Conservation (phyloP, 1,140 invertebrate species). For the Teleopsis dalmanni region DNA sequence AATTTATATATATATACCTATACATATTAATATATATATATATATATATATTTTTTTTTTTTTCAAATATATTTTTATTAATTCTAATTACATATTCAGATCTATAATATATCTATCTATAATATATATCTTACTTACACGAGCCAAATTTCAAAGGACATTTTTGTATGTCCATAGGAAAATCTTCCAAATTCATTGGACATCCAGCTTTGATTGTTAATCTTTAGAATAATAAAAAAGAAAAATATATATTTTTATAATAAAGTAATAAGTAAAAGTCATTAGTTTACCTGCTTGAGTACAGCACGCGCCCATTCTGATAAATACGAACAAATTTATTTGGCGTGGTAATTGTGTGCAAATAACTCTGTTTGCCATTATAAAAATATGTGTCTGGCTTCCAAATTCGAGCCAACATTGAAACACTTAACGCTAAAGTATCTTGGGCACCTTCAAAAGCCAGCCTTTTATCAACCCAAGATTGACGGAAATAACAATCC, state of each 20-base stretch:
- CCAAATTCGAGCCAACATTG: conserved; percentile 75
- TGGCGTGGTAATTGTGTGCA: conserved; percentile 83
- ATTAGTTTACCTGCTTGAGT: conserved; percentile 59
- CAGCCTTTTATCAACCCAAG: conserved; percentile 66
- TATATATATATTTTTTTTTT: too few species aligned
- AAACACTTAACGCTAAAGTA: conserved; percentile 64
- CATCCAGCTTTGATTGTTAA: conserved; percentile 87
- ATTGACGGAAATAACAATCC: conserved; percentile 81
- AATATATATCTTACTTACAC: conserved; percentile 58
- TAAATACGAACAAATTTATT: conserved; percentile 82
- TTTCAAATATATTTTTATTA: too few species aligned
- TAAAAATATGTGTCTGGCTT: conserved; percentile 86
- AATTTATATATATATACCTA: too few species aligned
- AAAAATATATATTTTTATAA: conserved; percentile 1
- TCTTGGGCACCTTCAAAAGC: conserved; percentile 57
- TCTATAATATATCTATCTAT: not conserved
- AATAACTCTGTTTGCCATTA: conserved; percentile 75
- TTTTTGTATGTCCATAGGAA: conserved; percentile 84
- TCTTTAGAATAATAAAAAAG: conserved; percentile 44
- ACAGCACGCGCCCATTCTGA: conserved; percentile 75
- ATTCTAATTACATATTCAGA: not conserved
- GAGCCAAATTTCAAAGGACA: conserved; percentile 82
- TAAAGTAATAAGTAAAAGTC: not conserved
- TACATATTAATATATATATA: too few species aligned
- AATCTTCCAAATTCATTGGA: conserved; percentile 85